Evolutionary conservation across 2,797 vertebrate genomes (phyloP), one percentile per base, ranked within the genome.

Genomic region (Poecilia gillii): DNA sequence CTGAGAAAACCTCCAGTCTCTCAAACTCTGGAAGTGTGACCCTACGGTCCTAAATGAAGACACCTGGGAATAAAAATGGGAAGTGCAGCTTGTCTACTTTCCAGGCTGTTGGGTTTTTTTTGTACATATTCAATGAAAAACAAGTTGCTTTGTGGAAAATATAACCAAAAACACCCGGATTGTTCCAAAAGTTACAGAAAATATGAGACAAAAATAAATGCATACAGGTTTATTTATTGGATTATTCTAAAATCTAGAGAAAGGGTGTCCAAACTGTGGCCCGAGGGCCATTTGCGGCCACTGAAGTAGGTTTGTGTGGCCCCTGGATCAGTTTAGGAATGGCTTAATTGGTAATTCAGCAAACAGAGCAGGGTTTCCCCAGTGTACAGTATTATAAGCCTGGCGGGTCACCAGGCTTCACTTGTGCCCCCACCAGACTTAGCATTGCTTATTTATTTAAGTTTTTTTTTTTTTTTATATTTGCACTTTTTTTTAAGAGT

Each of bases 11-110:
- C 62, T 84, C 53, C 57, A 70, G 78, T 59, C 57, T 77, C 73
- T 78, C 49, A 47, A 80, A 75, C 87, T 79, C 45, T 74, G 77
- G 3, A 13, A 85, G 68, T 68, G 81, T 81, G 85, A 80, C 76
- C 33, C 76, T 20, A 55, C 6, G 45, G 62, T 68, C 75, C 71
- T 49, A 3, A 59, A 77, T 31, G 14, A 49, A 46, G 47, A 73
- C 75, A 79, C 0, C 41, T 73, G 33, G 4, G 28, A 75, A 72
- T 68, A 71, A 59, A 79, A 86, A 47, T 41, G 64, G 64, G 43
- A 73, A 39, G 55, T 49, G 39, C 36, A 68, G 51, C 12, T 43
- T 66, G 6, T 84, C 76, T 77, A 18, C 31, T 25, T 23, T 20
- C 16, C 72, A 39, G 33, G 8, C 9, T 20, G 7, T 49, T 72